Conservation (phyloP, 2,113 vertebrate genomes). For the Motacilla alba region DNA sequence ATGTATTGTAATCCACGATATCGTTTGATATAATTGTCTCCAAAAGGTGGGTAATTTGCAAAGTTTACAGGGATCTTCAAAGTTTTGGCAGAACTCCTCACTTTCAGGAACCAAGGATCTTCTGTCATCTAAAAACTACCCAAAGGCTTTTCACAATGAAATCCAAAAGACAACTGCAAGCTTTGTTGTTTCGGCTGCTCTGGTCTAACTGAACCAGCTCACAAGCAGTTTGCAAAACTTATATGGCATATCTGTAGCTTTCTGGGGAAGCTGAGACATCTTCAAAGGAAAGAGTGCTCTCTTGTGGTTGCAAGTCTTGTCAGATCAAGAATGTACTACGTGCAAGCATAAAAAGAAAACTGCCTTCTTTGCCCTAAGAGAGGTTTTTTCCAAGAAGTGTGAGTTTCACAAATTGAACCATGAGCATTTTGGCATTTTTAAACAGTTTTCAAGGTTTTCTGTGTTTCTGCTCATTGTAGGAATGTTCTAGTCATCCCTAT, state of each 20-base stretch:
- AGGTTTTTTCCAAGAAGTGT: not conserved
- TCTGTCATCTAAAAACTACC: slow-evolving; percentile 58
- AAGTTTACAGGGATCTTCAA: slow-evolving; percentile 52
- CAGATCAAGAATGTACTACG: slow-evolving; percentile 5
- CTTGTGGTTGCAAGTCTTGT: slow-evolving; percentile 72
- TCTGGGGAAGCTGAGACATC: slow-evolving; percentile 54
- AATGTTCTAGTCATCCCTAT: not conserved
- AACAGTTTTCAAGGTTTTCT: not conserved
- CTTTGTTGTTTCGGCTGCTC: slow-evolving; percentile 69
- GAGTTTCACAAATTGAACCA: not conserved
- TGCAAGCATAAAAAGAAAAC: not conserved
- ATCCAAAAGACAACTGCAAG: slow-evolving; percentile 57
- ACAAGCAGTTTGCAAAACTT: slow-evolving; percentile 68
- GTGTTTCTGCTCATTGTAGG: not conserved
- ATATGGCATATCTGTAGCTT: slow-evolving; percentile 19
- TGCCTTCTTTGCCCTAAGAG: not conserved
- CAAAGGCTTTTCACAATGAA: slow-evolving; percentile 65
- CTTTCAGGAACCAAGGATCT: slow-evolving; percentile 58
- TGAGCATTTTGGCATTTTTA: not conserved
- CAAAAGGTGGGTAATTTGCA: slow-evolving; percentile 60
- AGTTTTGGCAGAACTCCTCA: slow-evolving; percentile 62
- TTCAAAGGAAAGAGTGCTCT: slow-evolving; percentile 73
- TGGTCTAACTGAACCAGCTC: slow-evolving; percentile 59
- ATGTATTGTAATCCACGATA: slow-evolving; percentile 63
- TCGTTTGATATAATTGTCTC: slow-evolving; percentile 67